Evolutionary conservation across 2,113 vertebrate species (phyloP).

Genomic region (Elachura formosa): DNA sequence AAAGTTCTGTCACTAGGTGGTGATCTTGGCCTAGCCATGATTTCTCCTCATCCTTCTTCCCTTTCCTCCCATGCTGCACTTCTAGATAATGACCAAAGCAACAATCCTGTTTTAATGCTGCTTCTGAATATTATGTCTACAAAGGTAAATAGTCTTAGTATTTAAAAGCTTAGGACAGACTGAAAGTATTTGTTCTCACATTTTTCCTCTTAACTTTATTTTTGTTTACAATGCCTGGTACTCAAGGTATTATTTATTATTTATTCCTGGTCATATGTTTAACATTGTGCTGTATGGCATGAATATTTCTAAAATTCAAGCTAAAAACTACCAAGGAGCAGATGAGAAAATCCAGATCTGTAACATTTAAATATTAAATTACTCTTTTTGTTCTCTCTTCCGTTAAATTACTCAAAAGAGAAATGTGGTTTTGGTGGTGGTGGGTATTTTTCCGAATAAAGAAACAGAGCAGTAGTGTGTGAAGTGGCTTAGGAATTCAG

Average conservation of each 20-base stretch:
- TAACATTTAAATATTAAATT: not conserved
- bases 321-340: not conserved
- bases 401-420: not conserved
- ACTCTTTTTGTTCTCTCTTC: no score
- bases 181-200: not conserved
- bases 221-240: not conserved
- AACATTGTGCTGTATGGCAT: not conserved
- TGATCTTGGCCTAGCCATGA: not conserved
- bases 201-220: not conserved
- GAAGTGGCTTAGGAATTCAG: not conserved
- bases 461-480: not conserved
- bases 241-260: not conserved
- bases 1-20: conserved; percentile 31
- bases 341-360: not conserved
- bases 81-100: not conserved
- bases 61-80: fast-evolving
- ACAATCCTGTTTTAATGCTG: not conserved
- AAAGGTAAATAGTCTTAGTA: not conserved
- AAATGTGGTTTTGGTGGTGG: not conserved
- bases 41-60: not conserved
- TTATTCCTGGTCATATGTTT: not conserved
- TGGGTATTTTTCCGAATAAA: not conserved
- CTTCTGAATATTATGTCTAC: not conserved
- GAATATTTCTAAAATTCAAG: not conserved
- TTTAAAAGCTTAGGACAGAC: not conserved